Evolutionary conservation across 2,797 vertebrate species (phyloP).

Genomic region (Apodemus agrarius): DNA sequence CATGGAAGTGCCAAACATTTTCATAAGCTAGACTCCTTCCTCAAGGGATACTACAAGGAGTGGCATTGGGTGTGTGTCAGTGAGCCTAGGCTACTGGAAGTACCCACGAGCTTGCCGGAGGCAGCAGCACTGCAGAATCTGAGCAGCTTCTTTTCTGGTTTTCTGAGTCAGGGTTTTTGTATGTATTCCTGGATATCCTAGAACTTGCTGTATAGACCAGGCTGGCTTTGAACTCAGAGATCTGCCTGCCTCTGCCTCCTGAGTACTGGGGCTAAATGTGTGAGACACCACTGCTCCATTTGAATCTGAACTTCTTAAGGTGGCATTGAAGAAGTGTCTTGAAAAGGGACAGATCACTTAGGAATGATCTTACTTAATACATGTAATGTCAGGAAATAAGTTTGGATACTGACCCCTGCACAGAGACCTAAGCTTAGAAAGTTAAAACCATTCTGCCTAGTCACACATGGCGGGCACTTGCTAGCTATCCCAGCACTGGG

Average conservation of each 20-base stretch:
- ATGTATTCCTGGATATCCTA: neutral
- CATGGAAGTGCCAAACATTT: neutral
- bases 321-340: neutral
- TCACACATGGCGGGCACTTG: neutral
- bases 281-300: neutral
- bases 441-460: neutral
- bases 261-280: neutral
- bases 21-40: neutral
- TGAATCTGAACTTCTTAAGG: neutral
- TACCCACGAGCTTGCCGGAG: neutral
- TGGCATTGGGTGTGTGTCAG: neutral
- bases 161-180: neutral
- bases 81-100: neutral
- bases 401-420: neutral
- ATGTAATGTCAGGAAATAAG: neutral
- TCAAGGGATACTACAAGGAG: neutral
- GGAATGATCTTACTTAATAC: neutral
- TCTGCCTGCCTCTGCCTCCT: neutral
- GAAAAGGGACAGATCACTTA: neutral
- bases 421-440: neutral
- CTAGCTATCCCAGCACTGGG: neutral
- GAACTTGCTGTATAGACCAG: neutral
- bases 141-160: neutral
- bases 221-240: neutral
- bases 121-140: neutral